Evolutionary conservation across 2,113 vertebrate genomes (phyloP), one percentile per base, ranked within the genome.

Genomic region (Todiramphus saurophagus): DNA sequence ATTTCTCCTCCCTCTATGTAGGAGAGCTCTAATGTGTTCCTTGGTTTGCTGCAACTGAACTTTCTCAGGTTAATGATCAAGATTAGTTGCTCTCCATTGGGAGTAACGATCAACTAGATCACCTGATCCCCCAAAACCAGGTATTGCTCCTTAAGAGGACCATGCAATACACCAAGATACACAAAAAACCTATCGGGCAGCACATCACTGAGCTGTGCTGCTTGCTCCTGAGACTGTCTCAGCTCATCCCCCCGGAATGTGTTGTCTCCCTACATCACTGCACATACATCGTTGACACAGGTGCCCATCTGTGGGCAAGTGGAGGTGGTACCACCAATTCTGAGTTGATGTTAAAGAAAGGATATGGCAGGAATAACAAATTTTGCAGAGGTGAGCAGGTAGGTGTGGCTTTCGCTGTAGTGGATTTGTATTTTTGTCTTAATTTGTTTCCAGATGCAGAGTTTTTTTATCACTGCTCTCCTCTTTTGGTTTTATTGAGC

Each of bases 21-120:
- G 95, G 91, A 56, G 56, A 88, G 48, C 19, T 55, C 43, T 44
- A 48, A 63, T 55, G 69, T 89, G 67, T 9, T 56, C 17, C n/a
- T 83, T 60, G 7, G 20, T 75, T 90, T 94, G 60, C 90, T 78
- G 89, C 83, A 96, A 39, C 55, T 77, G 89, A 94, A 68, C 21
- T 75, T 91, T 33, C n/a, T 86, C 31, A 70, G 44, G 11, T 25
- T 13, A 46, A 62, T 56, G 91, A 68, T 41, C 51, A 13, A 20
- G 51, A 23, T 39, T 20, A 43, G 46, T 96, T 56, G 17, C 24
- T 78, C 15, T 44, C 9, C 9, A 2, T 28, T 37, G 58, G 81
- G 85, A 81, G 55, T n/a, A 43, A 83, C n/a, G 55, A 33, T 66
- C 28, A 46, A 55, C 53, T 46, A 9, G n/a, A 37, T 9, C 60